These are phyloP conservation scores for Caloenas nicobarica DNA, from an alignment of 2,113 vertebrate genomes.

Conservation along the genomic window DNA sequence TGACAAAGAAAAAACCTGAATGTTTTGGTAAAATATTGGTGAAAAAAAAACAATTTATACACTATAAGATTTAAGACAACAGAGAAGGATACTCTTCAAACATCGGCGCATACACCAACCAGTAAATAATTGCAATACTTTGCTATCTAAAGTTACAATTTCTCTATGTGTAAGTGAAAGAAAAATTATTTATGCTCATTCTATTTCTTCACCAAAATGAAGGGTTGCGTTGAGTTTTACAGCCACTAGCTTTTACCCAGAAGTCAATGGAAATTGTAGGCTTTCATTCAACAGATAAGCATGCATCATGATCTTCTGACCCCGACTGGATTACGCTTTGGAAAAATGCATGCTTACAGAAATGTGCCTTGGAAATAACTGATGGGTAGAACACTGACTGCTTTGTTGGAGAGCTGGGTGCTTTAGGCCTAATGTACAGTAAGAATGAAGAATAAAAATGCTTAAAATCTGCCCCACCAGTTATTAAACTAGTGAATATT, in stretches of 20 bases:
- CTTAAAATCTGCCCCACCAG: neutral
- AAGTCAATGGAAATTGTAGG: neutral
- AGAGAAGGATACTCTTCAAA: neutral
- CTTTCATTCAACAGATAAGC: neutral
- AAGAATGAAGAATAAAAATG: neutral
- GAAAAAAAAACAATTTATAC: neutral
- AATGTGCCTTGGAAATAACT: neutral
- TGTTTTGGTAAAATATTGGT: neutral
- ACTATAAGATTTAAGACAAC: neutral
- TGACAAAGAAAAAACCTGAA: neutral
- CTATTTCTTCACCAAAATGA: neutral
- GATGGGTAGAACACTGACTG: neutral
- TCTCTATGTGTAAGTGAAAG: neutral
- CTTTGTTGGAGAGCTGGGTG: neutral
- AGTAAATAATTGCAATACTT: neutral
- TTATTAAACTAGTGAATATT: neutral
- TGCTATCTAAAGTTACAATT: neutral
- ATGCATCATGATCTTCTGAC: neutral
- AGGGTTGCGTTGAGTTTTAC: neutral
- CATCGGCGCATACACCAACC: neutral
- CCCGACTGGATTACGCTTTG: neutral
- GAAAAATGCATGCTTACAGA: neutral
- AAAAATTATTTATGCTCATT: neutral
- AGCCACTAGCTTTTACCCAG: neutral
- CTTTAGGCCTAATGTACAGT: neutral